Evolutionary conservation across 2,888 invertebrate species (phyloP).

Genomic region (Chrysolina haemoptera): DNA sequence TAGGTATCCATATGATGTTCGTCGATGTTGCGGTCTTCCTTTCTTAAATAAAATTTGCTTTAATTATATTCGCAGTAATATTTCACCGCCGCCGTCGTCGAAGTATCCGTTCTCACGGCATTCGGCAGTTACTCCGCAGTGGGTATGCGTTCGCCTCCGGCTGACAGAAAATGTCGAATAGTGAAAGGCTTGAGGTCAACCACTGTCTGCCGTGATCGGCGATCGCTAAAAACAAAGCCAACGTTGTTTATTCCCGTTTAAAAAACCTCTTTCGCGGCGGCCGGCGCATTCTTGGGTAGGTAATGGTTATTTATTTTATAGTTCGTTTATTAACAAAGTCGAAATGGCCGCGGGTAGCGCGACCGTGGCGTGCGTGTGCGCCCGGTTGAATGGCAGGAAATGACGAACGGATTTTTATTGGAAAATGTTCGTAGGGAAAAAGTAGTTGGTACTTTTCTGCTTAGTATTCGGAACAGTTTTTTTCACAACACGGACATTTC

Average conservation of each 20-base stretch:
- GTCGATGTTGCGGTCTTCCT: no score
- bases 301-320: conserved; percentile 25
- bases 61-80: no score
- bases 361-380: conserved; percentile 7
- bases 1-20: no score
- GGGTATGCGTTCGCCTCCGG: conserved; percentile 3
- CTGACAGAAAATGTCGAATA: conserved; percentile 41
- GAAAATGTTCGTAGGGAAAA: no score
- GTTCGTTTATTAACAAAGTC: conserved; percentile 17
- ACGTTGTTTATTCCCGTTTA: conserved; percentile 26
- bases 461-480: no score
- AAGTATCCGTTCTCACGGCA: conserved; percentile 22
- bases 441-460: no score
- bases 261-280: neutral
- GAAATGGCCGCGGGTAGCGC: neutral
- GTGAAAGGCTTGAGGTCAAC: conserved; percentile 48
- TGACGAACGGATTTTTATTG: no score
- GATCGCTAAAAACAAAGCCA: conserved; percentile 24
- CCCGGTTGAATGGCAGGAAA: no score
- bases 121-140: conserved; percentile 9
- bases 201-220: conserved; percentile 40
- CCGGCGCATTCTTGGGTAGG: conserved; percentile 21
- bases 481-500: no score
- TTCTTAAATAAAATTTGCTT: no score
- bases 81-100: neutral